Percentiles rank a stretch among this genome's conserved stretches.
Conservation (phyloP, 2,797 vertebrate species). For the Rhinoraja longicauda region DNA sequence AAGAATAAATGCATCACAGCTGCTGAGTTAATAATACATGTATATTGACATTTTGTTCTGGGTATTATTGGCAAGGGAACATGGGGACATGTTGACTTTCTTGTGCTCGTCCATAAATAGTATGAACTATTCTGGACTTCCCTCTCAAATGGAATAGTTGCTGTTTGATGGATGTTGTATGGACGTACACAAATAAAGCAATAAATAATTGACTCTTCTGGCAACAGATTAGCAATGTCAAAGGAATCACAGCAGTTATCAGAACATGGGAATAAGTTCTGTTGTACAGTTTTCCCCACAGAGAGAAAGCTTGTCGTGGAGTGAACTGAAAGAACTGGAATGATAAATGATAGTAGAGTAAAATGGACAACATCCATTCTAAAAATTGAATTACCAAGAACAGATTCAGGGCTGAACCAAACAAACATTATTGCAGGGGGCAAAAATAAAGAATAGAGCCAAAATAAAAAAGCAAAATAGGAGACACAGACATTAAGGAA, state of each 20-base stretch:
- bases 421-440: not conserved
- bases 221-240: not conserved
- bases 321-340: not conserved
- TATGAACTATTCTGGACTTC: not conserved
- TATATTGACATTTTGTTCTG: not conserved
- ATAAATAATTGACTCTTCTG: not conserved
- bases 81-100: constrained; percentile 5
- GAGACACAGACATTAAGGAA: not conserved
- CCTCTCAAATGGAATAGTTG: not conserved
- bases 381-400: not conserved
- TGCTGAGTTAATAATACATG: constrained; percentile 23
- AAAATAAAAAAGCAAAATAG: not conserved
- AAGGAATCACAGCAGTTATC: not conserved
- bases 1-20: not conserved
- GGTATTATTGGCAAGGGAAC: not conserved
- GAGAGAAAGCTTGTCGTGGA: not conserved
- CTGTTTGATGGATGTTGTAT: not conserved
- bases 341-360: not conserved
- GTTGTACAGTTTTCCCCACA: not conserved
- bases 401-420: not conserved
- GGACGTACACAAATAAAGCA: not conserved
- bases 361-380: not conserved
- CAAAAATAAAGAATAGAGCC: not conserved
- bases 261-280: not conserved
- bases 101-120: constrained; percentile 24